Conservation (phyloP, 1,140 invertebrate species). For the Andrena cerasifolii region DNA sequence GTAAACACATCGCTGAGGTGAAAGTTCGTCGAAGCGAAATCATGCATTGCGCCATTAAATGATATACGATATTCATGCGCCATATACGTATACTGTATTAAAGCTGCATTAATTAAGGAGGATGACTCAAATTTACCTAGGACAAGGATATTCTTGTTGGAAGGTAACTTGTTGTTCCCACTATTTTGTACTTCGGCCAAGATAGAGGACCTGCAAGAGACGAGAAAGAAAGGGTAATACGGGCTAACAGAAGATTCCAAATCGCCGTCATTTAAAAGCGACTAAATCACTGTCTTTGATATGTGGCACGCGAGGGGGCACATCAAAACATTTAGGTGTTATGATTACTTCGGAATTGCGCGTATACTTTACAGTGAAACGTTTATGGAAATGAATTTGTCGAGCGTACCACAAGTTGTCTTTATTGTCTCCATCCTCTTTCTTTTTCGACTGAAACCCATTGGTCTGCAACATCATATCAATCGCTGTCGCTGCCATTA, state of each 20-base stretch:
- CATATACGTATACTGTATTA: background rate
- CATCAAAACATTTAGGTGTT: constrained; percentile 1
- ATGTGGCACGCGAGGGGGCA: constrained; percentile 16
- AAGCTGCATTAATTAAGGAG: constrained; percentile 1
- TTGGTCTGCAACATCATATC: constrained; percentile 82
- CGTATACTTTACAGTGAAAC: constrained; percentile 9
- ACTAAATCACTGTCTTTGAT: constrained; percentile 28
- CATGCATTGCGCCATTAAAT: no score
- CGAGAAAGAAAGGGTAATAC: constrained; percentile 72
- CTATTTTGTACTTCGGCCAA: constrained; percentile 97
- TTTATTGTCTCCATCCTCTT: constrained; percentile 84
- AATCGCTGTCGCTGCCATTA: constrained; percentile 75
- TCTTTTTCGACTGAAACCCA: constrained; percentile 85
- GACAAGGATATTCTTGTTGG: constrained; percentile 95
- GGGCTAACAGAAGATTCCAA: background rate
- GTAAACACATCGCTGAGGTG: no score
- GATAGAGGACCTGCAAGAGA: constrained; percentile 92
- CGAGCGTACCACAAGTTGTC: constrained; percentile 86
- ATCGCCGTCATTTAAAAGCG: background rate
- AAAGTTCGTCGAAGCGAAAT: no score
- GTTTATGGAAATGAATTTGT: constrained; percentile 21
- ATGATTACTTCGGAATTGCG: constrained; percentile 8
- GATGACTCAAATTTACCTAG: constrained; percentile 84
- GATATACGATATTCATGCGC: no score
- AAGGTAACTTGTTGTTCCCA: constrained; percentile 95